phyloP scores from a whole-genome alignment of 2,888 invertebrate species.

The Syrphus vitripennis region DNA sequence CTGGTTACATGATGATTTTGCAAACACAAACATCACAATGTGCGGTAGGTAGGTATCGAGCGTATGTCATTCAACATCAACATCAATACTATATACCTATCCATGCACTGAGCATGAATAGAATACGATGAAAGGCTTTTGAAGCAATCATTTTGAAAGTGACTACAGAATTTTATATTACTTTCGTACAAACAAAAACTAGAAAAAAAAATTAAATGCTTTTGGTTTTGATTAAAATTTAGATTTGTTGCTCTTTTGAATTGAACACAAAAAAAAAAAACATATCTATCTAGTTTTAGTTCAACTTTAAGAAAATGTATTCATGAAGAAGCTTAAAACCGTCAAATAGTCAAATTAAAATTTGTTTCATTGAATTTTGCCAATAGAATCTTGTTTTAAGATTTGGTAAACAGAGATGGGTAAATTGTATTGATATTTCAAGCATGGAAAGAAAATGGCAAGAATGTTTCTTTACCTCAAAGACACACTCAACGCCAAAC shows the following conservation, averaged over 20 bases:
- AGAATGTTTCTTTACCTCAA: too few species aligned
- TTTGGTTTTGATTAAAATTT: slow-evolving; percentile 22
- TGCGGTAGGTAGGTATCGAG: slow-evolving; percentile 6
- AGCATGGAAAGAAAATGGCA: too few species aligned
- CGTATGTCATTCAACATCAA: slow-evolving; percentile 33
- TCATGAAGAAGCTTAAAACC: not conserved
- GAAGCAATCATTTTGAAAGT: slow-evolving; percentile 16
- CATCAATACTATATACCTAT: slow-evolving; percentile 18
- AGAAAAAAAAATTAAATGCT: not conserved
- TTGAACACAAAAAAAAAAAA: not conserved
- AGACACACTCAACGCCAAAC: too few species aligned
- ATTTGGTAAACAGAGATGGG: too few species aligned
- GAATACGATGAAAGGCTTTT: slow-evolving; percentile 19
- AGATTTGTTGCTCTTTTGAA: slow-evolving; percentile 1
- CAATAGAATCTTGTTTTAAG: too few species aligned
- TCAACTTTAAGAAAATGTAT: not conserved
- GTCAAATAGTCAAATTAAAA: not conserved
- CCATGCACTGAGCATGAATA: not conserved
- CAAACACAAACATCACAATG: slow-evolving; percentile 34
- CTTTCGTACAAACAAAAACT: not conserved
- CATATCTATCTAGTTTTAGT: not conserved
- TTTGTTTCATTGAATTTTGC: not conserved
- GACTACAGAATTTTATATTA: not conserved
- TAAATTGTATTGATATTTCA: too few species aligned
- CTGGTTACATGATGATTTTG: slow-evolving; percentile 49